These are phyloP conservation scores for Loriculus beryllinus DNA, from an alignment of 2,797 vertebrate species.

Conservation along the genomic window DNA sequence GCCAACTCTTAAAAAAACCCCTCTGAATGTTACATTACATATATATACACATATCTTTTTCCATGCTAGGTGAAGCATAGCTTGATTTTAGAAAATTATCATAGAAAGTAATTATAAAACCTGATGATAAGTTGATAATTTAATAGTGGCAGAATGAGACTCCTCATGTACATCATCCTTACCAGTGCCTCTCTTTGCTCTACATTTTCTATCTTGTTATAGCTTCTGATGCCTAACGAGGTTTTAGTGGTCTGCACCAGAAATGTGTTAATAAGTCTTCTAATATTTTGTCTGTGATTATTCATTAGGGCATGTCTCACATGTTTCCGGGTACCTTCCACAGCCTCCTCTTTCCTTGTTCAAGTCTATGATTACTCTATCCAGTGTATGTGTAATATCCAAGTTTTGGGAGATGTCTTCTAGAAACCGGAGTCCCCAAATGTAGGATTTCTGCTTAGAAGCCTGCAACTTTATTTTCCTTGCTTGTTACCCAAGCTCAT, in stretches of 20 bases:
- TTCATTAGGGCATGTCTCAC: not conserved
- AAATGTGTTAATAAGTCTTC: rapidly evolving
- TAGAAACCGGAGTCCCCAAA: not conserved
- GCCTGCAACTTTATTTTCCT: not conserved
- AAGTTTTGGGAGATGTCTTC: no score
- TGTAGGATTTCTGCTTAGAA: not conserved
- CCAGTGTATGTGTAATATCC: not conserved
- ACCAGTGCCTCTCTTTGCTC: not conserved
- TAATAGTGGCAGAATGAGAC: not conserved
- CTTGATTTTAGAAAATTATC: not conserved
- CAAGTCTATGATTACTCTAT: not conserved
- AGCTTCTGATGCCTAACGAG: rapidly evolving
- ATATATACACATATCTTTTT: not conserved
- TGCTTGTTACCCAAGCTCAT: not conserved
- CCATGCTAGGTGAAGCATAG: no score
- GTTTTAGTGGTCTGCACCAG: not conserved
- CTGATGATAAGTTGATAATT: not conserved
- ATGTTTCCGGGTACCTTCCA: not conserved
- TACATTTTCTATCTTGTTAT: not conserved
- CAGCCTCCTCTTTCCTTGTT: not conserved
- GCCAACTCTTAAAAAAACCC: not conserved
- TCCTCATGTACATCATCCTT: not conserved
- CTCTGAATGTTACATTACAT: not conserved
- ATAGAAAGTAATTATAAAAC: rapidly evolving
- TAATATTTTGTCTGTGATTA: not conserved